Evolutionary conservation across 2,113 vertebrate genomes (phyloP), one percentile per base, ranked within the genome.

Genomic region (Dasyurus viverrinus): DNA sequence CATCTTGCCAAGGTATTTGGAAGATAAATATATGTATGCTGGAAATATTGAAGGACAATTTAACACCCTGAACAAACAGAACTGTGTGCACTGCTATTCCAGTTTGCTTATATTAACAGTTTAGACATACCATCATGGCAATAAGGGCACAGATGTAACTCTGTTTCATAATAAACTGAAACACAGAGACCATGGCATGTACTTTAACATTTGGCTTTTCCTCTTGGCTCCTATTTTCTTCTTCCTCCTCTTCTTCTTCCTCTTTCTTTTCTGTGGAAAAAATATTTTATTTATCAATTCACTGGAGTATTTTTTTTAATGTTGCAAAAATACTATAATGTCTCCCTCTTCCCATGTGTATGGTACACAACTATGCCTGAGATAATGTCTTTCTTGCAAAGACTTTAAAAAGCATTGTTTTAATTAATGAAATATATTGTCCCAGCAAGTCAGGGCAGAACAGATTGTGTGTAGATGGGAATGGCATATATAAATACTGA

Each of bases 61-160:
- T 90, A 93, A n/a, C 9, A 3, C 46, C 54, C 2, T 50, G 55
- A 24, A 53, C 8, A 54, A 26, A 89, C 0, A 0, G 89, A 26
- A 14, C 2, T 47, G 1, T 2, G 11, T 9, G 0, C 2, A 8
- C 10, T 1, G 1, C 0, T 16, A 10, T 0, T 3, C 24, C 7
- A 89, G 54, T 27, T 46, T 1, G 8, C 19, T 0, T 11, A 23
- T 60, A 4, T 2, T 68, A 93, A 53, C 7, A 9, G 19, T 60
- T 54, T 25, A 25, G 27, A 98, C 99, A 98, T 98, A 99, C 99
- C 99, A 99, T 99, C 99, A 99, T 99, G 27, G 99, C 99, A 52
- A 99, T 99, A 48, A 99, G 99, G 97, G 99, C 99, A 95, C 99
- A 99, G 96, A 99, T 99, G 96, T 99, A 99, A 97, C 99, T 99